Evolutionary conservation across 2,113 vertebrate genomes (phyloP).

Genomic region (Scomber japonicus): DNA sequence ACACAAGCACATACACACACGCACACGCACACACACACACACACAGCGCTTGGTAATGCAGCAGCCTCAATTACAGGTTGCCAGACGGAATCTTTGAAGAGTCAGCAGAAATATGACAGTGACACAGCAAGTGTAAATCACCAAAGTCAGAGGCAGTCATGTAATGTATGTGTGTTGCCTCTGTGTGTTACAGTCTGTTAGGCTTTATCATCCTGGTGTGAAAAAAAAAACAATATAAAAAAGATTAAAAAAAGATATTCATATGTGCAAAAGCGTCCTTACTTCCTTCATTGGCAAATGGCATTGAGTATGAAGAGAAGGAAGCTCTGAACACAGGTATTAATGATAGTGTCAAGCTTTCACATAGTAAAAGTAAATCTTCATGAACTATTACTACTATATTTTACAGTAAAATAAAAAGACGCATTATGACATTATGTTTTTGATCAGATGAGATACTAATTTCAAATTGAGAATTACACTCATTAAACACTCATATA

Average conservation of each 20-base stretch:
- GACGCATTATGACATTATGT: too few relatives aligned
- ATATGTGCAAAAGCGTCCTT: too few relatives aligned
- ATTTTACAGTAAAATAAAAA: too few relatives aligned
- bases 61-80: conserved; percentile 61
- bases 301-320: too few relatives aligned
- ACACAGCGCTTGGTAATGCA: conserved; percentile 78
- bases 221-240: not conserved
- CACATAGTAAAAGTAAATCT: not conserved
- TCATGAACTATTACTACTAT: too few relatives aligned
- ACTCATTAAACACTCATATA: not conserved
- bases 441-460: too few relatives aligned
- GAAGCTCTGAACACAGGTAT: too few relatives aligned
- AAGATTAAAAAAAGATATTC: too few relatives aligned
- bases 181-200: not conserved
- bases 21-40: conserved; percentile 39
- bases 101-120: conserved; percentile 67
- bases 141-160: not conserved
- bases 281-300: too few relatives aligned
- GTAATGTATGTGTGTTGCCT: not conserved
- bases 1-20: conserved; percentile 23
- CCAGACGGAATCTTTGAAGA: conserved; percentile 53
- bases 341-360: too few relatives aligned
- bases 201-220: not conserved
- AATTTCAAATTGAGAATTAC: too few relatives aligned
- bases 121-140: conserved; percentile 37